Evolutionary conservation across 2,888 invertebrate species (phyloP), one percentile per base, ranked within the genome.

Genomic region (Volucella bombylans): DNA sequence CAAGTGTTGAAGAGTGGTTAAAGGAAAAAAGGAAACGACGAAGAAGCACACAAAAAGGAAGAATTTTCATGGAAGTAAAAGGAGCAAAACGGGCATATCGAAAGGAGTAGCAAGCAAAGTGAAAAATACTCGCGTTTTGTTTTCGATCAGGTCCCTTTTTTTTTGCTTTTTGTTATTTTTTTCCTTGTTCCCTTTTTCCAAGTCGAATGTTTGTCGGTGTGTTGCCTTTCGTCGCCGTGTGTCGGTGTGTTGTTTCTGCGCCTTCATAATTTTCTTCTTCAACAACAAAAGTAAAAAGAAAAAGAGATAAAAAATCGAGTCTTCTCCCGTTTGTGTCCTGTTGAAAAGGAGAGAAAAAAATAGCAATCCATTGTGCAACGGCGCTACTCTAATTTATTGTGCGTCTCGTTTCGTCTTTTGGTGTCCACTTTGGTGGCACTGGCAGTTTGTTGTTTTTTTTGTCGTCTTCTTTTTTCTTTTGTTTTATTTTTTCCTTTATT

Each of bases 281-380:
- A n/a, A 54, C 9, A 45, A 45, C 23, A 45, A 31, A 31, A 31
- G 0, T 23, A 3, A 23, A 23, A 23, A 18, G 1, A 23, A 23
- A 23, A 23, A 1, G 2, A 6, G 1, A 59, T 2, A 10, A 64
- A 54, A 65, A 76, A 38, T 61, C 39, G 11, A 54, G 45, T 61
- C 41, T 69, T 54, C 55, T 77, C 41, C 54, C 39, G 68, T 52
- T 76, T 62, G 62, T 69, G 77, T 69, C 67, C 67, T 76, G 68
- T 15, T 23, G n/a, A 67, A 61, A 61, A 52, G 14, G 52, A 50
- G 39, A 71, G 67, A 57, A 69, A 31, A 31, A 31, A 71, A 71
- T 59, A 76, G 18, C 57, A 59, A 67, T 41, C 50, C 47, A 64
- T 61, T 12, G 11, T 39, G 38, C 41, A 14, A 50, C 41, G 39